phyloP scores from a whole-genome alignment of 2,113 vertebrate genomes.

The Dicentrarchus labrax region DNA sequence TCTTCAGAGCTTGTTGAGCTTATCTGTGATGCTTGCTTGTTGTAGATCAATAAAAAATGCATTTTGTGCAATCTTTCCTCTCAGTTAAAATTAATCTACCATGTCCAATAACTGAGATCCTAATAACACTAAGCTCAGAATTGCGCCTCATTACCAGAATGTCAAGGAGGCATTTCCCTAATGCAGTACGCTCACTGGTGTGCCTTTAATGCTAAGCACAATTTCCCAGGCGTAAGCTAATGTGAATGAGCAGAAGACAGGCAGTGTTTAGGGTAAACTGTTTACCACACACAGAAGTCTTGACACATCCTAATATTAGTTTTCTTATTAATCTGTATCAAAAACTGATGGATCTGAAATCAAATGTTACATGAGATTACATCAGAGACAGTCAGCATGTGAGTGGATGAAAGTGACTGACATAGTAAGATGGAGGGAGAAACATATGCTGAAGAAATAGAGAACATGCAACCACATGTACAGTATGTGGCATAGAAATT shows the following conservation, averaged over 20 bases:
- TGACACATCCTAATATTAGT: slow-evolving; percentile 12
- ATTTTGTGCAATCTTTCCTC: background rate
- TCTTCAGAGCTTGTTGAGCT: background rate
- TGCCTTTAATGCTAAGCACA: background rate
- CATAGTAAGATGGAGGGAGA: background rate
- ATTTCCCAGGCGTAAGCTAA: background rate
- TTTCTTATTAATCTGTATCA: slow-evolving; percentile 23
- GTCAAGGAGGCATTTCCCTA: background rate
- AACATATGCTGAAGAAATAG: background rate
- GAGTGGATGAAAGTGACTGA: slow-evolving; percentile 18
- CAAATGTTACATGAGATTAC: slow-evolving; percentile 57
- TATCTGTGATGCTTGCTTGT: background rate
- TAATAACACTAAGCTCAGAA: slow-evolving; percentile 17
- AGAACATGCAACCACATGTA: background rate
- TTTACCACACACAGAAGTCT: slow-evolving; percentile 6
- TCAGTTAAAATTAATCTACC: slow-evolving; percentile 28
- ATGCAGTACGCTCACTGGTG: background rate
- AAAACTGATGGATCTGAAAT: slow-evolving; percentile 16
- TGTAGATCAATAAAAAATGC: slow-evolving; percentile 42
- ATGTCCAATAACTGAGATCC: slow-evolving; percentile 29
- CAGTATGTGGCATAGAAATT: background rate
- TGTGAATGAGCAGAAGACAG: slow-evolving; percentile 13
- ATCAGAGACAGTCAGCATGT: slow-evolving; percentile 39
- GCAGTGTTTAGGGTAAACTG: background rate
- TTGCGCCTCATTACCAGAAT: slow-evolving; percentile 18